A percentile compares a stretch with the other conserved stretches of the same genome.
Conservation (phyloP, 2,797 vertebrate species). For the Brachymystax lenok region DNA sequence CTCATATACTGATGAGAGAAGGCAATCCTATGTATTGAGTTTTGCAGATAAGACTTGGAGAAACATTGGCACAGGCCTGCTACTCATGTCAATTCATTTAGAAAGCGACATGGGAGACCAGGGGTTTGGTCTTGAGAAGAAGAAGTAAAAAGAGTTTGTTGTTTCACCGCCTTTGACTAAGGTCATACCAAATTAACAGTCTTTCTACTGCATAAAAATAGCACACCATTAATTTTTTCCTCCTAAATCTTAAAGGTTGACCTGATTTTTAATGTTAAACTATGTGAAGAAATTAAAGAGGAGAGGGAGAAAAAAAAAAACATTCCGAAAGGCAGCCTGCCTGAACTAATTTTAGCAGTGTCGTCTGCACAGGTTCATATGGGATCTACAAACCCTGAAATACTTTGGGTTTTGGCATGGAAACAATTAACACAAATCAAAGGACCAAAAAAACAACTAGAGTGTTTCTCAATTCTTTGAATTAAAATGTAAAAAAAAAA, state of each 20-base stretch:
- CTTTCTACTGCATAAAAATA: slow-evolving; percentile 83
- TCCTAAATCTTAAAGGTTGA: slow-evolving; percentile 84
- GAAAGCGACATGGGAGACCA: slow-evolving; percentile 67
- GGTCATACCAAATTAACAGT: slow-evolving; percentile 87
- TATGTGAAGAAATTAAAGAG: slow-evolving; percentile 78
- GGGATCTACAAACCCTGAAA: slow-evolving; percentile 56
- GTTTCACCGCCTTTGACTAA: slow-evolving; percentile 84
- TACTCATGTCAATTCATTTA: slow-evolving; percentile 59
- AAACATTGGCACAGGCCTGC: slow-evolving; percentile 43
- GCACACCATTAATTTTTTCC: slow-evolving; percentile 83
- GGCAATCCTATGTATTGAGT: slow-evolving; percentile 65
- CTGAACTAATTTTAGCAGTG: slow-evolving; percentile 70
- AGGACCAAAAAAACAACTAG: slow-evolving; percentile 39
- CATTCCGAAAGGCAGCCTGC: slow-evolving; percentile 65
- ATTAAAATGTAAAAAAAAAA: slow-evolving; percentile 33
- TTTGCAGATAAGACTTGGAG: slow-evolving; percentile 71
- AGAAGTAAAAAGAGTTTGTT: slow-evolving; percentile 80
- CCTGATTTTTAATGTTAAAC: slow-evolving; percentile 84
- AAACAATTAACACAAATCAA: slow-evolving; percentile 49
- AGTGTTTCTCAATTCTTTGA: not conserved
- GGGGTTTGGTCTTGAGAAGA: slow-evolving; percentile 73
- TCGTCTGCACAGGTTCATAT: slow-evolving; percentile 62
- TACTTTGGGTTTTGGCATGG: slow-evolving; percentile 50
- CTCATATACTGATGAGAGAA: slow-evolving; percentile 49
- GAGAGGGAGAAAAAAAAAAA: slow-evolving; percentile 33